Conservation (phyloP, 2,888 invertebrate genomes). For the Micropterix aruncella region DNA sequence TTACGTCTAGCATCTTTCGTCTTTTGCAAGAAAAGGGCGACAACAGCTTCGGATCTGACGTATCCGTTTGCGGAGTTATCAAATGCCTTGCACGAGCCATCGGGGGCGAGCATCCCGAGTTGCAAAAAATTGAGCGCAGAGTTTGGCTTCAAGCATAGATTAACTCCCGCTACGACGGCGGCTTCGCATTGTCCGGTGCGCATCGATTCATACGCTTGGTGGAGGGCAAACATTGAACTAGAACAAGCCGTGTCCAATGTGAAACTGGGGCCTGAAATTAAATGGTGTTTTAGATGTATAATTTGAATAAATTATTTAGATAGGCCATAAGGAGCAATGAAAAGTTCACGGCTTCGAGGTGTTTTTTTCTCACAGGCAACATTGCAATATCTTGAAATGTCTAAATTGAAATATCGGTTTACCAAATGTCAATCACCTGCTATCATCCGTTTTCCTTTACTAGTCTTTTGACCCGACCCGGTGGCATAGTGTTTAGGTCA, state of each 20-base stretch:
- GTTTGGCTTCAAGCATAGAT: slow-evolving; percentile 64
- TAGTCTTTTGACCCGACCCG: no score
- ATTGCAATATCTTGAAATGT: no score
- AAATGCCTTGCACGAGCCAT: slow-evolving; percentile 61
- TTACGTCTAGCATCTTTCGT: slow-evolving; percentile 49
- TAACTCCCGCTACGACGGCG: slow-evolving; percentile 73
- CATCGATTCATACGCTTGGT: slow-evolving; percentile 60
- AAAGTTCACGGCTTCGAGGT: no score
- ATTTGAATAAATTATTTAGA: neutral
- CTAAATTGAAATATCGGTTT: no score
- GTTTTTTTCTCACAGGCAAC: no score
- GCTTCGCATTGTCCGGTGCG: slow-evolving; percentile 68
- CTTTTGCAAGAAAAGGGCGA: slow-evolving; percentile 58
- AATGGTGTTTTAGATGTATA: neutral
- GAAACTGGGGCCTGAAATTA: no score
- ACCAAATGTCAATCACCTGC: no score
- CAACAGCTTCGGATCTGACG: slow-evolving; percentile 67
- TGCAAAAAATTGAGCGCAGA: slow-evolving; percentile 71
- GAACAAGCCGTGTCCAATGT: slow-evolving; percentile 83
- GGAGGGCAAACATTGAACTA: slow-evolving; percentile 67
- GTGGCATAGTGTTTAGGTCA: no score
- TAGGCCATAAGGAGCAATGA: no score
- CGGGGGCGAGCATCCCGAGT: slow-evolving; percentile 67
- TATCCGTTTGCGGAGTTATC: slow-evolving; percentile 72
- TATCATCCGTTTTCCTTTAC: no score